Conservation (phyloP, 2,797 vertebrate species). For the Lithobates sylvaticus region DNA sequence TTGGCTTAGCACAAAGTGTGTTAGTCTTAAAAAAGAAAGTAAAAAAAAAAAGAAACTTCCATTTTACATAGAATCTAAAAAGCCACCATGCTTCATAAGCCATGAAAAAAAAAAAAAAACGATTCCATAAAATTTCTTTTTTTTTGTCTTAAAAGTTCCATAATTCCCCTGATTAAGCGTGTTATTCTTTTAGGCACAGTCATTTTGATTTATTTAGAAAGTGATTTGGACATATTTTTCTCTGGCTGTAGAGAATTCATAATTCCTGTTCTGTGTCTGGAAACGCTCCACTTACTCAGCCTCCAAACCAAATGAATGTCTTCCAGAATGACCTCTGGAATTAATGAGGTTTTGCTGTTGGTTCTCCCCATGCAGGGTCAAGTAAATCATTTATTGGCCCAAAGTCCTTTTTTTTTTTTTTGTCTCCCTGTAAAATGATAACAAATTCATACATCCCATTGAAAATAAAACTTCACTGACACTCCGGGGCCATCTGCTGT, state of each 20-base stretch:
- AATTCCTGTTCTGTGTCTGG: slow-evolving; percentile 94
- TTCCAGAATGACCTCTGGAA: slow-evolving; percentile 93
- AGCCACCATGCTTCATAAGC: slow-evolving; percentile 76
- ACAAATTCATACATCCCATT: slow-evolving; percentile 87
- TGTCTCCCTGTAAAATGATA: slow-evolving; percentile 86
- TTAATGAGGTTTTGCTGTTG: slow-evolving; percentile 96
- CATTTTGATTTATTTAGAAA: slow-evolving; percentile 89
- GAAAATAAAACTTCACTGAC: slow-evolving; percentile 91
- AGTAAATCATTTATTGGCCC: slow-evolving; percentile 95
- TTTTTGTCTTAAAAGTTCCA: slow-evolving; percentile 94
- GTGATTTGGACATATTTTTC: slow-evolving; percentile 90
- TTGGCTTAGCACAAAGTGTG: no score
- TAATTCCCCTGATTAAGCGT: slow-evolving; percentile 89
- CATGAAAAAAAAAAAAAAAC: slow-evolving; percentile 65
- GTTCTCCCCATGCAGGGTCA: slow-evolving; percentile 91
- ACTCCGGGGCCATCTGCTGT: slow-evolving; percentile 87
- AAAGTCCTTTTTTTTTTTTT: slow-evolving; percentile 73
- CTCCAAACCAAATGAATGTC: slow-evolving; percentile 97
- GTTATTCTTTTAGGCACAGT: slow-evolving; percentile 87
- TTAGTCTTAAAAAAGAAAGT: not conserved
- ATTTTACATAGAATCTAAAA: not conserved
- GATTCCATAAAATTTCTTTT: slow-evolving; percentile 80
- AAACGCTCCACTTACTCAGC: slow-evolving; percentile 88
- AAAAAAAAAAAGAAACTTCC: not conserved
- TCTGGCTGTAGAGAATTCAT: slow-evolving; percentile 91